Evolutionary conservation across 2,113 vertebrate genomes (phyloP), one percentile per base, ranked within the genome.

Genomic region (Charadrius vociferus): DNA sequence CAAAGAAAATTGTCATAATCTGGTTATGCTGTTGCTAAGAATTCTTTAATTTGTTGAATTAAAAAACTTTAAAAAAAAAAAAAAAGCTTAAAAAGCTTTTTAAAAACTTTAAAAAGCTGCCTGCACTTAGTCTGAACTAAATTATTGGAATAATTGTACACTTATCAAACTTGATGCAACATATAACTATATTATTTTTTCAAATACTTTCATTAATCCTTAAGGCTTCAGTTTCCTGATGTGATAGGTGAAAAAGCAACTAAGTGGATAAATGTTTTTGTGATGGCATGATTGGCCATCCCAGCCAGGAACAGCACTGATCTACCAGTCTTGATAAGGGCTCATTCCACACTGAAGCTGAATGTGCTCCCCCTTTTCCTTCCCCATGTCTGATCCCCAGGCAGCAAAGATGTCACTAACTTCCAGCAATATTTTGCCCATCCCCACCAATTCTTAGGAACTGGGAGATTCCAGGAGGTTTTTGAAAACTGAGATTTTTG

Each of bases 331-430:
- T 17, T 36, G 47, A 79, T 24, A 50, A 87, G 18, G 20, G 13
- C 14, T 66, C 1, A 2, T 72, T 72, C 17, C 3, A 2, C 1
- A 3, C 27, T 26, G 22, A 47, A 43, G 45, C 6, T 53, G 34
- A 65, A 39, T 0, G 0, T 34, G 10, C 14, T 84, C 8, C 4
- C 9, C 21, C 13, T 80, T 63, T 82, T 47, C 45, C 7, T 78
- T 1, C 41, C 13, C 9, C 2, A 0, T n/a, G 3, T 78, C 50
- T 74, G n/a, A 83, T 32, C 16, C 30, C 4, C 17, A 34, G 34
- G 13, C 30, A 79, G n/a, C 30, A 47, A 3, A 78, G 39, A 22
- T 15, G 19, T 63, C 22, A 15, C 43, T 45, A n/a, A 53, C 24
- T 81, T 56, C 19, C 39, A 63, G 43, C 5, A 80, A 3, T 22